Base-by-base conservation (phyloP, 2,888 invertebrate species). In the Tachina grossa region DNA sequence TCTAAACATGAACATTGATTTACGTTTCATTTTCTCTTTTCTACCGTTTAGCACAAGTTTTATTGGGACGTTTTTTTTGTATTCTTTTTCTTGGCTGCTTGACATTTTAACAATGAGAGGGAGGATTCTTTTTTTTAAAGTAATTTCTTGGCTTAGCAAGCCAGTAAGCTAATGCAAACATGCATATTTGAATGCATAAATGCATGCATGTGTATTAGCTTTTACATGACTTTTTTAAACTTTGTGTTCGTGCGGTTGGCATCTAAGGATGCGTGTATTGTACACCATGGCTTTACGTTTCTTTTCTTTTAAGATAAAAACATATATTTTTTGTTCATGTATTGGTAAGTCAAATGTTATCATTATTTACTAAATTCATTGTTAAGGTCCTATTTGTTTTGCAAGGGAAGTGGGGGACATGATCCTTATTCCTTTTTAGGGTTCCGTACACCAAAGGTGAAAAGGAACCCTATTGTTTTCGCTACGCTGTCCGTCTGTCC, bases 1-100 rank as follows among this genome's bases (percentile, higher is more conserved):
- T 78, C 59, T 59, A 61, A 76, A 66, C 59, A 55, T 49, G 66
- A 84, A 77, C 72, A 49, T 39, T 76, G 84, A 84, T 84, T 84
- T 80, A 80, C 59, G 72, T 66, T 72, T 39, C 31, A 41, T 39
- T 72, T 84, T 80, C 51, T 71, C 31, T 78, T 47, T 49, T 57
- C 53, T 76, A 47, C 41, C 72, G 65, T 84, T 84, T 80, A 77
- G 41, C 59, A 71, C 47, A 71, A 45, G 13, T 66, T 69, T 55
- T 59, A 31, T 55, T 51, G 22, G 6, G 22, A 5, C 59, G 63
- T 76, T 65, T 63, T 53, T 57, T 57, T 11, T 22, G 14, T 41
- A 0, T 8, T 59, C 68, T 51, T 9, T 68, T 77, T 59, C 77
- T 49, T 59, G 22, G 1, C 9, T 41, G n/a, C 41, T 22, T 68